Evolutionary conservation across 2,797 vertebrate species (phyloP).

Genomic region (Arvicola amphibius): DNA sequence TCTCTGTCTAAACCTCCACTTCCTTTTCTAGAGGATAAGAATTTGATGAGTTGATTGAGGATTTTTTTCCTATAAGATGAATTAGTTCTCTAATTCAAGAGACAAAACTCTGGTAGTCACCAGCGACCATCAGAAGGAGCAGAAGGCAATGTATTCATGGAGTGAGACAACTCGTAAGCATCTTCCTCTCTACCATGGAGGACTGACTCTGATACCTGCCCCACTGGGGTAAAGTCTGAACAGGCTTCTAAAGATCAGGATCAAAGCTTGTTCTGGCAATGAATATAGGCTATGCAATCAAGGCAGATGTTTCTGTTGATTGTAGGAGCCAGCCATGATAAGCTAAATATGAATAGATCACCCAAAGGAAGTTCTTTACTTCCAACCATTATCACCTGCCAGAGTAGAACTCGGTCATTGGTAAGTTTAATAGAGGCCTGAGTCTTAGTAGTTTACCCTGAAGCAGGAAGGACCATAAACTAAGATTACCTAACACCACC

Average conservation of each 20-base stretch:
- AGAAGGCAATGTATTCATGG: not conserved
- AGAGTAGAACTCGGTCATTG: too few species aligned
- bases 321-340: too few species aligned
- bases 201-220: not conserved
- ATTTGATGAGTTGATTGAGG: not conserved
- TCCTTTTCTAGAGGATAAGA: not conserved
- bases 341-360: too few species aligned
- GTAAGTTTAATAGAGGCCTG: too few species aligned
- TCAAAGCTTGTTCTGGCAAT: not conserved
- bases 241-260: slow-evolving; percentile 1
- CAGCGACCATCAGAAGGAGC: not conserved
- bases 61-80: not conserved
- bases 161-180: not conserved
- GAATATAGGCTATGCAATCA: slow-evolving; percentile 47
- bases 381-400: too few species aligned
- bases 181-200: not conserved
- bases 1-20: not conserved
- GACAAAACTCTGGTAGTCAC: not conserved
- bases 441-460: too few species aligned
- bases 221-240: slow-evolving; percentile 29
- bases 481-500: too few species aligned
- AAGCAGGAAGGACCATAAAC: too few species aligned
- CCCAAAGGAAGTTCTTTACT: too few species aligned
- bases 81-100: not conserved
- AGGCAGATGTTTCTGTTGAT: slow-evolving; percentile 35